Conservation (phyloP, 2,888 invertebrate genomes). For the Leptinotarsa peninsularis region DNA sequence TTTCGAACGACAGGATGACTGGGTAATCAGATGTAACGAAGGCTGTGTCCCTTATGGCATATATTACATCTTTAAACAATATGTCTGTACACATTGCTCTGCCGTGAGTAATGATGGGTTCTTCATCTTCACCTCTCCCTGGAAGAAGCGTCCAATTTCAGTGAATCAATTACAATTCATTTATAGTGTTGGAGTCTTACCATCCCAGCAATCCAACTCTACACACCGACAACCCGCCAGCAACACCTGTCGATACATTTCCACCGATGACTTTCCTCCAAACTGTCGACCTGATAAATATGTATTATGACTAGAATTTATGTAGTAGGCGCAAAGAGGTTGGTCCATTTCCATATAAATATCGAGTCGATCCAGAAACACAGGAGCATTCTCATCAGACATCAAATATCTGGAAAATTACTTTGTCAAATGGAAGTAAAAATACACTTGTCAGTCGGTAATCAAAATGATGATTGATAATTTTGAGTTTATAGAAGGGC, state of each 20-base stretch:
- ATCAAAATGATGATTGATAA: no score
- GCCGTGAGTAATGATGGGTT: slow-evolving; percentile 99
- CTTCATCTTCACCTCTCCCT: slow-evolving; percentile 94
- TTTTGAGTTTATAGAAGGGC: no score
- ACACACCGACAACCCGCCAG: slow-evolving; percentile 98
- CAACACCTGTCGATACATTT: slow-evolving; percentile 98
- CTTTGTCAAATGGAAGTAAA: background rate
- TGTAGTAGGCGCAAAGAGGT: slow-evolving; percentile 97
- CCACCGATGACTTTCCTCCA: slow-evolving; percentile 97
- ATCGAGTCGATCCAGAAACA: slow-evolving; percentile 97
- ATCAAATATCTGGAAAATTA: slow-evolving; percentile 80
- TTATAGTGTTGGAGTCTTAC: slow-evolving; percentile 47
- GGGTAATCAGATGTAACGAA: slow-evolving; percentile 99
- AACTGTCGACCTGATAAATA: slow-evolving; percentile 96
- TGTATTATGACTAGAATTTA: slow-evolving; percentile 98
- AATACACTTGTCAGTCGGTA: no score
- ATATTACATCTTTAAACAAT: slow-evolving; percentile 96
- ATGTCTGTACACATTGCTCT: slow-evolving; percentile 99
- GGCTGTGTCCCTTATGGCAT: slow-evolving; percentile 96
- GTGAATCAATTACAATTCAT: no score
- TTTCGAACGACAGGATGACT: slow-evolving; percentile 97
- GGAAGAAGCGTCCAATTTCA: background rate
- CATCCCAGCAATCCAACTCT: slow-evolving; percentile 99
- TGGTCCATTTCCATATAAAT: slow-evolving; percentile 99
- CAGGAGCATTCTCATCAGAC: slow-evolving; percentile 99